Evolutionary conservation across 2,888 invertebrate species (phyloP), one percentile per base, ranked within the genome.

Genomic region (Eilema griseolum): DNA sequence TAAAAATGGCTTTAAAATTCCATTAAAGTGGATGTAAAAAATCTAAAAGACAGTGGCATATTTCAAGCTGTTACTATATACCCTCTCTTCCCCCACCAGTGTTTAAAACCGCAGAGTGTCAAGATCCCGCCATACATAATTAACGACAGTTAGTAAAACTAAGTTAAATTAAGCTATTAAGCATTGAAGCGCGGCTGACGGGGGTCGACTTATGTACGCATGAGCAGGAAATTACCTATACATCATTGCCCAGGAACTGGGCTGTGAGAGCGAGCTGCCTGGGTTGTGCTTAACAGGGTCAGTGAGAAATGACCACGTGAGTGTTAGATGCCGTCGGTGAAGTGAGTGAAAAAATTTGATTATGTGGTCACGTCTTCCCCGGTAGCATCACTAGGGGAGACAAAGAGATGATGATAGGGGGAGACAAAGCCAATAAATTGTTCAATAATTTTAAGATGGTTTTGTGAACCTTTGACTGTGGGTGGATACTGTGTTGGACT

Each of bases 111-210:
- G 60, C 69, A 69, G n/a, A 37, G 59, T 66, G 69, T 72, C 69
- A 72, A 69, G 69, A 60, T 66, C 41, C 59, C 66, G 60, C 62
- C 63, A 69, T 76, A 76, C 71, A 77, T 82, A 80, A 82, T 82
- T 82, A 81, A 83, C 83, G 83, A 81, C 78, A 81, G 78, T 82
- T 82, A 79, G 65, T 62, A 79, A 79, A 82, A 83, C 83, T 81
- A 80, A 82, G 74, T 83, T 82, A 81, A 83, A 83, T 81, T 73
- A 81, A 72, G 76, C 79, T 73, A 82, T 82, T 82, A 81, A 75
- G 73, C 78, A 82, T 82, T 82, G 78, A 82, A 67, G 79, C 80
- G 79, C 60, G 70, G 66, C 24, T 81, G 84, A 84, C 78, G 77
- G 76, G 76, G 85, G 85, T 81, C 72, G 67, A 66, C 63, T 76